A percentile compares a stretch with the other conserved stretches of the same genome.
Conservation (phyloP, 2,888 invertebrate species). For the Glyphotaelius pellucidus region DNA sequence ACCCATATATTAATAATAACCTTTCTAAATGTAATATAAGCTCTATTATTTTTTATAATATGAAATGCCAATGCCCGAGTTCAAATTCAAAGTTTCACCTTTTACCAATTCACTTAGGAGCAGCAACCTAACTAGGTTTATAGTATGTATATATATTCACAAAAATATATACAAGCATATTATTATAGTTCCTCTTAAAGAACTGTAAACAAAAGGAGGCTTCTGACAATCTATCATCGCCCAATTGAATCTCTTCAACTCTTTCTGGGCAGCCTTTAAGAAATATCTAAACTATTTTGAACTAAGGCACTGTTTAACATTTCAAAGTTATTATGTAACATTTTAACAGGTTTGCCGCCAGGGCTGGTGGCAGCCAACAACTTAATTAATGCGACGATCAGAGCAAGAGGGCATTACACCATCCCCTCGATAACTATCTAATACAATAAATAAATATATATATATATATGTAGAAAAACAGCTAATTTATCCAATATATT, state of each 20-base stretch:
- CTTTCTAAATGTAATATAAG: background rate
- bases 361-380: too few species aligned
- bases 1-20: background rate
- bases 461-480: too few species aligned
- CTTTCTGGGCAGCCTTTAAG: background rate
- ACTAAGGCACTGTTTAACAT: conserved; percentile 45
- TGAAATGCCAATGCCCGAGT: conserved; percentile 47
- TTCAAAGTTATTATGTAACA: background rate
- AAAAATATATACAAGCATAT: background rate
- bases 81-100: conserved; percentile 30
- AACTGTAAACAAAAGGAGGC: background rate
- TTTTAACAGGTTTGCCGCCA: too few species aligned
- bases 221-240: background rate
- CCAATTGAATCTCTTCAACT: background rate
- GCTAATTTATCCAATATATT: too few species aligned
- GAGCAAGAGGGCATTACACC: too few species aligned
- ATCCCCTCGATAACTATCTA: too few species aligned
- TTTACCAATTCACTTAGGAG: background rate
- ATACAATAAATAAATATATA: too few species aligned
- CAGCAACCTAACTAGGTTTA: background rate
- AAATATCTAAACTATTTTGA: conserved; percentile 32
- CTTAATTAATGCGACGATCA: too few species aligned
- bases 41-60: conserved; percentile 2
- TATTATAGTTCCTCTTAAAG: conserved; percentile 8
- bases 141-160: background rate